Conservation (phyloP, 2,888 invertebrate genomes). For the Lasioglossum marginatum region DNA sequence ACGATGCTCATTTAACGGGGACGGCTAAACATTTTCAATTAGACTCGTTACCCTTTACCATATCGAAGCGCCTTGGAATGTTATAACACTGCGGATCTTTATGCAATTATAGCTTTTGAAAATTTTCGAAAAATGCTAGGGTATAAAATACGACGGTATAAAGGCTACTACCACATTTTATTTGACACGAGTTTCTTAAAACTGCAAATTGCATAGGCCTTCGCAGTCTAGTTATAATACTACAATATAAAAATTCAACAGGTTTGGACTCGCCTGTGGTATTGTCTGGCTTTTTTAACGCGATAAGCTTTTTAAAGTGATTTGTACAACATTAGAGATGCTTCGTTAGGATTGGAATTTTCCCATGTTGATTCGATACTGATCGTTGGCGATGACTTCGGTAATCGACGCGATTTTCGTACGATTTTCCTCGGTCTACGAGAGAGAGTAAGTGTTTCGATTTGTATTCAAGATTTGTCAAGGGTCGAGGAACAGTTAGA, state of each 20-base stretch:
- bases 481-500: constrained; percentile 48
- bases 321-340: not conserved
- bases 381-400: not conserved
- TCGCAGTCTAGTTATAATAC: no score
- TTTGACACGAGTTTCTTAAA: no score
- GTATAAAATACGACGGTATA: no score
- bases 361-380: not conserved
- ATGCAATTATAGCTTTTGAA: no score
- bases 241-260: not conserved
- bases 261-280: not conserved
- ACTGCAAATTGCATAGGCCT: no score
- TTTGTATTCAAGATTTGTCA: constrained; percentile 22
- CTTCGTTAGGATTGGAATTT: not conserved
- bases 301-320: no score
- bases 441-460: not conserved
- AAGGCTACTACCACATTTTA: no score
- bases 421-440: not conserved
- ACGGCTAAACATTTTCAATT: constrained; percentile 13
- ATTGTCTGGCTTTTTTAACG: not conserved
- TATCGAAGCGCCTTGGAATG: not conserved
- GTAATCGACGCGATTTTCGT: not conserved
- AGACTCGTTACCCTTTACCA: not conserved
- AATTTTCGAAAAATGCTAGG: no score
- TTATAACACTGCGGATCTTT: no score
- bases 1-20: constrained; percentile 26